These are phyloP conservation scores for Caenorhabditis plicata DNA, from an alignment of 2,888 invertebrate species.

Conservation along the genomic window DNA sequence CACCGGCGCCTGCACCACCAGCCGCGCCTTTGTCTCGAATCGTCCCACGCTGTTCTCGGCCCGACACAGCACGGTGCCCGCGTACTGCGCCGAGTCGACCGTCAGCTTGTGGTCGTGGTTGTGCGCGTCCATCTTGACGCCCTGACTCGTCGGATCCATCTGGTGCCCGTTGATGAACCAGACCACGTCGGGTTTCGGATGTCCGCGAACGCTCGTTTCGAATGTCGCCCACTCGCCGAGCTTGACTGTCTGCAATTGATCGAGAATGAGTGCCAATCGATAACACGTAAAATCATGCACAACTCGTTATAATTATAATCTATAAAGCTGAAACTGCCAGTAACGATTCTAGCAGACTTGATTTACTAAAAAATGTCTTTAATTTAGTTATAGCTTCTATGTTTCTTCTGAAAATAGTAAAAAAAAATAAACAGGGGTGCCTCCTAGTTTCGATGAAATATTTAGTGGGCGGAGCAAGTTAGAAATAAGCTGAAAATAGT, in stretches of 20 bases:
- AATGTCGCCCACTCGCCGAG: conserved; percentile 59
- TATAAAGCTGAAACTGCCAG: no score
- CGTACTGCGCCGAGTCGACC: conserved; percentile 70
- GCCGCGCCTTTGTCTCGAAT: conserved; percentile 61
- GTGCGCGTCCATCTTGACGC: conserved; percentile 72
- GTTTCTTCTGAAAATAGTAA: no score
- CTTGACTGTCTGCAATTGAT: conserved; percentile 62
- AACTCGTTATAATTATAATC: no score
- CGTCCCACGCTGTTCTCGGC: conserved; percentile 62
- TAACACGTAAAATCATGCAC: no score
- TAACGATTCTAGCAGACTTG: no score
- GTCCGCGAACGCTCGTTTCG: conserved; percentile 62
- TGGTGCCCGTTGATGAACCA: conserved; percentile 76
- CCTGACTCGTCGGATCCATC: conserved; percentile 74
- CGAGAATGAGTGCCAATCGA: no score
- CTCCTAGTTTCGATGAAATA: no score
- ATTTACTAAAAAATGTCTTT: no score
- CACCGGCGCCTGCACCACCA: conserved; percentile 56
- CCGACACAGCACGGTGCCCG: conserved; percentile 61
- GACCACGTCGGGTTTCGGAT: conserved; percentile 58
- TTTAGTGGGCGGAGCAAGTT: no score
- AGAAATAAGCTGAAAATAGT: no score
- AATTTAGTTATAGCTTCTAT: no score
- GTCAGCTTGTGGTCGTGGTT: conserved; percentile 80
- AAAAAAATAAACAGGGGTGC: no score